Evolutionary conservation across 2,888 invertebrate genomes (phyloP), one percentile per base, ranked within the genome.

Genomic region (Leptinotarsa peninsularis): DNA sequence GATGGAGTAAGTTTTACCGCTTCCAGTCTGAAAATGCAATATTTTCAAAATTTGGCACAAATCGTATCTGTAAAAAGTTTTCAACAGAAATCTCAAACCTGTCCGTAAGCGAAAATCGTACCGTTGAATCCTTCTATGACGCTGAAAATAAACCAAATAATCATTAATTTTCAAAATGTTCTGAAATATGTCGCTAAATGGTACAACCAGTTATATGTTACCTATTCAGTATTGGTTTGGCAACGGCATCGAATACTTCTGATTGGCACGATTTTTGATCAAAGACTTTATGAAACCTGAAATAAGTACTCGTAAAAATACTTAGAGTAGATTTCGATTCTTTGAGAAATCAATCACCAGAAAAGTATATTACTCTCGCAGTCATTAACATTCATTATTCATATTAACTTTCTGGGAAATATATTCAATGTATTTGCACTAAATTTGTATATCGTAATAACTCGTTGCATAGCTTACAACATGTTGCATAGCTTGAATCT

Each of bases 71-170:
- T 43, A 43, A 13, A 43, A 43, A 43, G 10, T 27, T 21, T 43
- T 54, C 18, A 2, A 63, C 21, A 68, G 49, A 58, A 58, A 43
- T 56, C 21, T 54, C 80, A 84, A 86, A 90, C 90, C 88, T 90
- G 91, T 14, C 91, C 91, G 78, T 91, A 91, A 3, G 90, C 90
- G 83, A 91, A 90, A 75, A 91, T 89, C 1, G 91, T 90, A 27
- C 90, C 90, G 83, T 91, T 91, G 82, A 89, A 90, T n/a, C 91
- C 91, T 77, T 89, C 84, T 43, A 91, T 84, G 50, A 89, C 89
- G 78, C 90, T 91, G 66, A 49, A 78, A 76, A 72, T 71, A 4
- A 67, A 70, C 63, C 15, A 76, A n/a, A 52, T 27, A 14, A 33
- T 63, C 33, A 5, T 52, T 60, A 18, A 18, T 43, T 43, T 13